A percentile compares a stretch with the other conserved stretches of the same genome.
Conservation (phyloP, 2,797 vertebrate species). For the Lagodon rhomboides region DNA sequence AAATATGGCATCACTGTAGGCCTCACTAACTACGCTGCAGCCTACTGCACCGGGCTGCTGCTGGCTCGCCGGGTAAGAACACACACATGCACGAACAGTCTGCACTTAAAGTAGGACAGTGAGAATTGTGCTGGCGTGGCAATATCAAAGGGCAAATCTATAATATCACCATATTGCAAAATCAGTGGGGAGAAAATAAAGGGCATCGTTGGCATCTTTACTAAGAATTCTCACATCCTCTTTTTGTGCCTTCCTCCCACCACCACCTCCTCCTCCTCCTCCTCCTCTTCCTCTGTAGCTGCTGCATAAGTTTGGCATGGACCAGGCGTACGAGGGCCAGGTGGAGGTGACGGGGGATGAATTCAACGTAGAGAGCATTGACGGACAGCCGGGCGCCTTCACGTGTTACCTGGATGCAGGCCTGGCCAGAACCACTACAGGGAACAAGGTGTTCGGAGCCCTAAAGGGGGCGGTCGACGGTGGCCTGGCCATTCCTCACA, state of each 20-base stretch:
- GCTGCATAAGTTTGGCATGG: conserved; percentile 96
- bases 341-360: conserved; percentile 97
- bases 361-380: conserved; percentile 96
- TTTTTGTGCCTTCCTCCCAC: too few relatives aligned
- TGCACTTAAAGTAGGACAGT: fast-evolving
- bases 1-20: conserved; percentile 95
- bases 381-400: conserved; percentile 96
- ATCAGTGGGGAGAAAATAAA: neutral
- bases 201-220: too few relatives aligned
- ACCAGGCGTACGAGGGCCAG: conserved; percentile 97
- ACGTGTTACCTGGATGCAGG: conserved; percentile 98
- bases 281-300: conserved; percentile 80
- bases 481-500: conserved; percentile 97
- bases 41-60: conserved; percentile 97
- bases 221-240: too few relatives aligned
- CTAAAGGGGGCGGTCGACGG: conserved; percentile 98
- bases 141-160: neutral
- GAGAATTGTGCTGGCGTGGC: neutral
- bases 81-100: neutral
- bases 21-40: conserved; percentile 97
- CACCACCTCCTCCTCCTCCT: too few relatives aligned
- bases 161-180: neutral
- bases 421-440: conserved; percentile 96
- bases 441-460: conserved; percentile 98
- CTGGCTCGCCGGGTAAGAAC: conserved; percentile 93